Base-by-base conservation (phyloP, 2,888 invertebrate species). In the Exocentrus adspersus region DNA sequence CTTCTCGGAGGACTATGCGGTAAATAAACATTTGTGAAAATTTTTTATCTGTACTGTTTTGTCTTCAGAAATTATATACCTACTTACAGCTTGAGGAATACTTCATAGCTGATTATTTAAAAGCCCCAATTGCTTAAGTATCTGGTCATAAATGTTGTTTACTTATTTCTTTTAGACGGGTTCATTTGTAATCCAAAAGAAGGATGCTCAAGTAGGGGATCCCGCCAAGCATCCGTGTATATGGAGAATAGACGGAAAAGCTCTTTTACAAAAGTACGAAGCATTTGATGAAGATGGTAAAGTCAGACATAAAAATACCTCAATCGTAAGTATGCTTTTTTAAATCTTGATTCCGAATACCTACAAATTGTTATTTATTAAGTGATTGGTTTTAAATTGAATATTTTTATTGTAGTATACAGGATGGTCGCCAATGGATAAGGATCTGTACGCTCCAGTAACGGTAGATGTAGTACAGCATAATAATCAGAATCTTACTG, bases 261-360 rank as follows among this genome's bases (percentile, higher is more conserved):
- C 82, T 2, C 73, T 84, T n/a, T 72, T 85, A 9, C 84, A 85
- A 69, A 85, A 85, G 70, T 85, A 81, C 69, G 82, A 84, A 75
- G 80, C 82, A 10, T 82, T 82, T 62, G 77, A 78, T 52, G 79
- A 80, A 41, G 78, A 80, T 16, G 80, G 78, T 1, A 76, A 77
- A 72, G 73, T 80, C 41, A 76, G 76, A 68, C 82, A 82, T 69
- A 79, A 78, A 66, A 83, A 80, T 61, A 82, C 83, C 7, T 82
- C 82, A 30, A 77, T 82, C 69, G 83, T 83, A 77, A 79, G 79
- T 79, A 65, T 16, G 10, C 42, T 24, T 60, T 46, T 5, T 24
- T 37, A 42, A 37, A 45, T 32, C 52, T 10, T 46, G 50, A 43
- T 20, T 45, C 17, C 19, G 16, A 42, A 42, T 24, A 24, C 7